Evolutionary conservation across 2,797 vertebrate genomes (phyloP), one percentile per base, ranked within the genome.

Genomic region (Toxotes lorentzi): DNA sequence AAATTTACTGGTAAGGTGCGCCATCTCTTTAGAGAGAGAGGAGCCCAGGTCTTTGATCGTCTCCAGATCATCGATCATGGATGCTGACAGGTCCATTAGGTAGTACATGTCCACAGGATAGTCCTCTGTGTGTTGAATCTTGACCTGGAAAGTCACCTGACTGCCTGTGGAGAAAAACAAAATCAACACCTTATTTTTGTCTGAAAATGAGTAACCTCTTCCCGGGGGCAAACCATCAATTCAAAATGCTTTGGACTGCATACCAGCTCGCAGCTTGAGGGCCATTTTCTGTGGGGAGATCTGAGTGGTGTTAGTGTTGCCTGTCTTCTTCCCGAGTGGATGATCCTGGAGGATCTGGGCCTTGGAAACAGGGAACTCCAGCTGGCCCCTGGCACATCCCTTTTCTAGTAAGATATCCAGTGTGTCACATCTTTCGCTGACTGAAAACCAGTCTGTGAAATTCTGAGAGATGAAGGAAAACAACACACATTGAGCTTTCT

Each of bases 21-120:
- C 95, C 98, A 99, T 99, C 91, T 99, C 96, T 91, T 95, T 96
- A 47, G 98, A 97, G 64, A 99, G 95, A 38, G 94, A 91, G 38
- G 98, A 97, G 11, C 98, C 98, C 88, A 99, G 79, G 81, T 96
- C 93, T 92, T 96, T 98, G 88, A 99, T 99, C 84, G 85, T 98
- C 21, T 94, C 65, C 85, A 99, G 94, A 85, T 99, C 98, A 2
- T 99, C 97, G 0, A 92, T 61, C 98, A 99, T 99, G 72, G 98
- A 99, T 27, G 95, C 98, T 0, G 98, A 99, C 87, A 99, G 95
- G 91, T 99, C 98, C 98, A 99, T 99, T 89, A 99, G 95, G 92
- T 99, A 99, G 93, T 99, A 99, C 66, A 99, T 93, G 80, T 99
- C 98, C 74, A 99, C 97, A 0, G 98, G 98, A 83, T 99, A 98